Conservation (phyloP, 2,113 vertebrate species). For the Menidia beryllina region DNA sequence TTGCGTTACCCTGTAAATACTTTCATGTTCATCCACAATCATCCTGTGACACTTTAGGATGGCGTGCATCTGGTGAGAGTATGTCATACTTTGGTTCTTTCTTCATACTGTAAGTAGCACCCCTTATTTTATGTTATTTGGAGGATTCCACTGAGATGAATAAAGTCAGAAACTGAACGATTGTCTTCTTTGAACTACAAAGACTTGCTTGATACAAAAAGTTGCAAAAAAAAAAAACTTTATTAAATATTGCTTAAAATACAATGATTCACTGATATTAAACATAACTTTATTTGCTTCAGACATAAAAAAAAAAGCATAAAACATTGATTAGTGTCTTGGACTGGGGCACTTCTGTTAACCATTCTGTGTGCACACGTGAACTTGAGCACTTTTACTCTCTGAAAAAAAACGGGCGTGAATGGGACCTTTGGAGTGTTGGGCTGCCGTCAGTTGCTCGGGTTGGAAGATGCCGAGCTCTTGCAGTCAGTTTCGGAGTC, state of each 20-base stretch:
- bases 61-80: neutral
- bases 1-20: neutral
- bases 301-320: constrained; percentile 13
- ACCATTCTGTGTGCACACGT: constrained; percentile 23
- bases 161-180: constrained; percentile 32
- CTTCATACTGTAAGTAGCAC: constrained; percentile 43
- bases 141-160: constrained; percentile 41
- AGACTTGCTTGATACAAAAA: neutral
- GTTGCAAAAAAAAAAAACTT: constrained; percentile 33
- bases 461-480: constrained; percentile 66
- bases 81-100: neutral
- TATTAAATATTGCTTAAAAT: constrained; percentile 72
- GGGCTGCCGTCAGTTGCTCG: constrained; percentile 53
- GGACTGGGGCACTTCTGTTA: constrained; percentile 25
- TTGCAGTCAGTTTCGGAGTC: constrained; percentile 78
- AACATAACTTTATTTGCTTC: constrained; percentile 15
- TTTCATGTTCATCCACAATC: neutral
- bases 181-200: constrained; percentile 16
- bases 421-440: constrained; percentile 15
- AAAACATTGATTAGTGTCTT: constrained; percentile 62
- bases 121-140: constrained; percentile 30
- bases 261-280: constrained; percentile 37
- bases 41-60: neutral
- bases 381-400: neutral
- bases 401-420: neutral